Conservation (phyloP, 2,888 invertebrate genomes). For the Lasioglossum vierecki region DNA sequence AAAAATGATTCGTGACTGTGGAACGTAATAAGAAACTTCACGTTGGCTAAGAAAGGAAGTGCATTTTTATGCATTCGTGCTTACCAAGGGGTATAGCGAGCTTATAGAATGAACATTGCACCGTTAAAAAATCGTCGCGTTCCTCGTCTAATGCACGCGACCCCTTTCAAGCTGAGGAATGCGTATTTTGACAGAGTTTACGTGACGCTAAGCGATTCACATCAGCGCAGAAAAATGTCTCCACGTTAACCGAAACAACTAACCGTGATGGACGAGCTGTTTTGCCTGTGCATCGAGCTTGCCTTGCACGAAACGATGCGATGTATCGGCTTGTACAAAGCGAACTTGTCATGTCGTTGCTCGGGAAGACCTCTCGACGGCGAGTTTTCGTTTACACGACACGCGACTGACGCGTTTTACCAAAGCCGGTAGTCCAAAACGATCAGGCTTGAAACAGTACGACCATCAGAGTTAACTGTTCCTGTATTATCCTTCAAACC, state of each 20-base stretch:
- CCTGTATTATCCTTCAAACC: neutral
- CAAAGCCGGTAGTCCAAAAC: constrained; percentile 18
- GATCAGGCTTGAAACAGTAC: neutral
- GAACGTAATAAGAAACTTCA: neutral
- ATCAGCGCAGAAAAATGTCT: neutral
- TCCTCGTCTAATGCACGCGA: neutral
- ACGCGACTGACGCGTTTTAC: constrained; percentile 10
- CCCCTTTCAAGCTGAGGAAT: neutral
- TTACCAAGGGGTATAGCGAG: neutral
- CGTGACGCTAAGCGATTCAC: neutral
- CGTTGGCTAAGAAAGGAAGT: neutral
- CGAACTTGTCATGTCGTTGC: constrained; percentile 17
- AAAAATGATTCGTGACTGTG: neutral
- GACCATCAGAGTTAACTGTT: constrained; percentile 17
- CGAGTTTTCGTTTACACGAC: constrained; percentile 18
- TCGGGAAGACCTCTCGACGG: neutral
- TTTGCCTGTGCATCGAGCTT: neutral
- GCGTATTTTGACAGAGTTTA: constrained; percentile 6
- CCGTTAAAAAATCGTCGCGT: neutral
- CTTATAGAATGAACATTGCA: neutral
- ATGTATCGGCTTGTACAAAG: constrained; percentile 7
- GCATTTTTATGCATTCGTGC: neutral
- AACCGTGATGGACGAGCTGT: constrained; percentile 3
- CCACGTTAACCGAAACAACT: constrained; percentile 19
- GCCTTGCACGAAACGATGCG: constrained; percentile 1